A percentile compares a stretch with the other conserved stretches of the same genome.
Evolutionary conservation across 2,797 vertebrate genomes (phyloP).

Genomic region (Falco cherrug): DNA sequence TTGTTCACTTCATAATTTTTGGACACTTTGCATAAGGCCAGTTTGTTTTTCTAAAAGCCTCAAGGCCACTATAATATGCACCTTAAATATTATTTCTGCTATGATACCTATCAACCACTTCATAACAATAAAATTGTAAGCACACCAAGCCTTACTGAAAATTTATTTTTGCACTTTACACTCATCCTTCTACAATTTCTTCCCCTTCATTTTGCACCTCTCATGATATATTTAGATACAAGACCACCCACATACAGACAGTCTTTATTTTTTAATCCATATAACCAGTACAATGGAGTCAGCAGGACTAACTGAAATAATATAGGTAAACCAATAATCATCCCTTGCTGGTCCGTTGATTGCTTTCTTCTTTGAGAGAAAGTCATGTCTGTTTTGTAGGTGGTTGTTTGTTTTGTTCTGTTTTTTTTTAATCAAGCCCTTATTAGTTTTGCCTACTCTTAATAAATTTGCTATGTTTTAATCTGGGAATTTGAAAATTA

Average conservation of each 20-base stretch:
- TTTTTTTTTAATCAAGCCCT: neutral
- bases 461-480: neutral
- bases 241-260: neutral
- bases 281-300: neutral
- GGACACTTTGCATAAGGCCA: neutral
- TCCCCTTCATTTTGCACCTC: neutral
- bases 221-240: neutral
- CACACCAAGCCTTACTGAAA: neutral
- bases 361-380: neutral
- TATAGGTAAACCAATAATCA: neutral
- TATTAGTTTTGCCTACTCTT: neutral
- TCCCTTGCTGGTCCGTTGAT: neutral
- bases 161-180: neutral
- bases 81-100: neutral
- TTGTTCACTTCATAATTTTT: neutral
- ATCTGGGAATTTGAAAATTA: neutral
- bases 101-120: neutral
- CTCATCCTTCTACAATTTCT: neutral
- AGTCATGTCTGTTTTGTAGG: neutral
- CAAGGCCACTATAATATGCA: neutral
- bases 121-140: neutral
- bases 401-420: no score
- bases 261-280: neutral
- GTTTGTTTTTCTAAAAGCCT: neutral
- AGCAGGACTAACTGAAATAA: neutral